Base-by-base conservation (phyloP, 2,113 vertebrate species). In the Thomomys bottae region DNA sequence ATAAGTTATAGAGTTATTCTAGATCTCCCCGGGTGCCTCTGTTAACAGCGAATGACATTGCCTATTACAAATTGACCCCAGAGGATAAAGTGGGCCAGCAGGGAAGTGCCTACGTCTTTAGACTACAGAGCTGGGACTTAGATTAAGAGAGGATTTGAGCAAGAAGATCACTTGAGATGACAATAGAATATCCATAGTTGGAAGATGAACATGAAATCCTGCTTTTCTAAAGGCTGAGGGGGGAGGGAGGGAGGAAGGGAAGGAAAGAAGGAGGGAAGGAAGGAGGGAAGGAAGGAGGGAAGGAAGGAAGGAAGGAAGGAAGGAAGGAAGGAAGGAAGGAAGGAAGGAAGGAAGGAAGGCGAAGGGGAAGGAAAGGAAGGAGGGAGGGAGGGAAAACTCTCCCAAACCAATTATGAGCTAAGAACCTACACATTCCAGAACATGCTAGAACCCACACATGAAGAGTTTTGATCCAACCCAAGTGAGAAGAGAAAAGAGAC, bases 1-100 rank as follows among this genome's bases (percentile, higher is more conserved):
- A 9, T 9, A 63, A 38, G 36, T 26, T 23, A n/a, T 1, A 2
- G 0, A 42, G 21, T 2, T 0, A 0, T 14, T 61, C 32, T 1
- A 1, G 2, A 11, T 5, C 6, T 78, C 49, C 49, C 3, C 8
- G 7, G 5, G 8, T 61, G 21, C 32, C 20, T 42, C 80, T 36
- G 24, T 24, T 11, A 26, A 45, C 3, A 7, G 28, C 7, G 30
- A 12, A 21, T 0, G 20, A 61, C 0, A 24, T 0, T 4, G 8
- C 14, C 30, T 6, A 11, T 34, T 28, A 15, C 36, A 59, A 0
- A 54, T 32, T 21, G 36, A 57, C 2, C 36, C 36, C n/a, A 10
- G 30, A n/a, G 23, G 23, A 34, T 63, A 6, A 79, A 80, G 40
- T 8, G 14, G 72, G 42, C 32, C 40, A 30, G 23, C 28, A 11